Base-by-base conservation (phyloP, 2,113 vertebrate genomes). In the Gulo gulo region DNA sequence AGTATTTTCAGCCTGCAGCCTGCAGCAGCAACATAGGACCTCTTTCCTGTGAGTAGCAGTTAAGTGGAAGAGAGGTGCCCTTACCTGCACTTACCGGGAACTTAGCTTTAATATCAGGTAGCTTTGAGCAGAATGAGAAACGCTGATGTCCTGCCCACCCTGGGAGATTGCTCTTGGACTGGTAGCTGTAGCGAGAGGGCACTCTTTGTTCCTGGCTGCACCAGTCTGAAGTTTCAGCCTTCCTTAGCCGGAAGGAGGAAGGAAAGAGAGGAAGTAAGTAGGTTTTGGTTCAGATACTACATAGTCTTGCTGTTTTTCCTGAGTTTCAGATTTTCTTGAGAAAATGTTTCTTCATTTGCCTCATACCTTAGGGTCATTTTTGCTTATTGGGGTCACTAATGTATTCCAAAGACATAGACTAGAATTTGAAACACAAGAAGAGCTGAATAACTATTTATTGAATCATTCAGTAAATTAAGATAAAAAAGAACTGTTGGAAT, bases 301-400 rank as follows among this genome's bases (percentile, higher is more conserved):
- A 34, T 47, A 91, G 31, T 95, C 21, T 86, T 91, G 16, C 50
- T 61, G 61, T 86, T 92, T 85, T 87, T 92, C 73, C 42, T 71
- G 63, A 94, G 8, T 94, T 90, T 78, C 84, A 84, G n/a, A 82
- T 74, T 88, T 96, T 93, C 84, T 92, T 96, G 65, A 93, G 15
- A 63, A 71, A 63, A 39, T 76, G 10, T 92, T 74, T 74, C 23
- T 74, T 74, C 12, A 74, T 74, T 74, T 74, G 39, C 73, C 71
- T 74, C 39, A 74, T 15, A 74, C 23, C 23, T 74, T 74, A 74
- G 23, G 73, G 42, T 74, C 24, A 74, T 74, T 63, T 82, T 89
- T 89, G 15, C 29, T 36, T 63, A 4, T 83, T 90, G 52, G 52
- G n/a, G 55, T 74, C 63, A n/a, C n/a, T 52, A 80, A 63, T 81